Evolutionary conservation across 2,888 invertebrate genomes (phyloP).

Genomic region (Glyphotaelius pellucidus): DNA sequence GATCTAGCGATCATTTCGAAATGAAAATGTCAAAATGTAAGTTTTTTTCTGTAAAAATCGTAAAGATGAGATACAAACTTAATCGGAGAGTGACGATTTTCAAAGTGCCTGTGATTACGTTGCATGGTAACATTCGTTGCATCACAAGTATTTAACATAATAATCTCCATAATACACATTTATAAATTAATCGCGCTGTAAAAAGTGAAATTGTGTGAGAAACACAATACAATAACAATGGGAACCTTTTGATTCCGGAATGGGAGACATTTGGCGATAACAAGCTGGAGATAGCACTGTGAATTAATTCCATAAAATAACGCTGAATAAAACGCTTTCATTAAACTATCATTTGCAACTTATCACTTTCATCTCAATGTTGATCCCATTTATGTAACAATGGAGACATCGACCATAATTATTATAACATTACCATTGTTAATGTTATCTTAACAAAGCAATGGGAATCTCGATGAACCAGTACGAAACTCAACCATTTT

Average conservation of each 20-base stretch:
- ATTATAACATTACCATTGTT: neutral
- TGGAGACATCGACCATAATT: neutral
- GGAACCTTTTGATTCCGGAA: neutral
- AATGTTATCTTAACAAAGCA: neutral
- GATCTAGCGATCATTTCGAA: no score
- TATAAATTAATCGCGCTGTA: neutral
- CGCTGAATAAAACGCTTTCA: neutral
- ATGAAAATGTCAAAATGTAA: no score
- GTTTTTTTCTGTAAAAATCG: no score
- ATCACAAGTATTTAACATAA: neutral
- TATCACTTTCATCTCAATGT: neutral
- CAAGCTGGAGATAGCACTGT: neutral
- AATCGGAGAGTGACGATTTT: no score
- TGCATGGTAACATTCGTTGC: neutral
- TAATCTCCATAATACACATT: neutral
- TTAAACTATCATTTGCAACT: neutral
- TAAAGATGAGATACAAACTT: no score
- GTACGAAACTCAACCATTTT: neutral
- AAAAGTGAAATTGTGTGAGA: neutral
- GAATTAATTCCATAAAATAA: conserved; percentile 2
- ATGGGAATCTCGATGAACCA: neutral
- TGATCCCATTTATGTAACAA: neutral
- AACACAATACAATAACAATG: neutral
- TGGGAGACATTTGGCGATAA: neutral
- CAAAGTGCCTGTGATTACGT: neutral